These are phyloP conservation scores for Macrostomum cliftonense DNA, from an alignment of 2,888 invertebrate species.

Conservation along the genomic window DNA sequence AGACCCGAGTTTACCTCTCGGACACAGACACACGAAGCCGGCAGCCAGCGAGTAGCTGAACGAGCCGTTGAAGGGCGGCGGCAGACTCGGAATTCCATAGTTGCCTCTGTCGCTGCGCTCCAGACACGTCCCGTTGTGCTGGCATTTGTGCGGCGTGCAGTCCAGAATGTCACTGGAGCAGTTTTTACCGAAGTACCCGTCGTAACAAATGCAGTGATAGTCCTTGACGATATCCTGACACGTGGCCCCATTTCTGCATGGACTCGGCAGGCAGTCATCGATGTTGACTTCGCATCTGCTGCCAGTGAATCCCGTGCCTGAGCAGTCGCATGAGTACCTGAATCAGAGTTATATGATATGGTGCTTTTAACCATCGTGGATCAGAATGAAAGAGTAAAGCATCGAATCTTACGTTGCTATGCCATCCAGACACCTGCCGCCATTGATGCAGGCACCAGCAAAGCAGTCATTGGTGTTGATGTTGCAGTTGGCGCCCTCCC, in stretches of 20 bases:
- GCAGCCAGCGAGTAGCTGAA: constrained; percentile 23
- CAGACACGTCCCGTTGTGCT: constrained; percentile 22
- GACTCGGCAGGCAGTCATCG: constrained; percentile 5
- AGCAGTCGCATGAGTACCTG: constrained; percentile 20
- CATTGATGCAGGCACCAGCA: neutral
- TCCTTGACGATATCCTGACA: constrained; percentile 14
- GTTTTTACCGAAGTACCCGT: constrained; percentile 57
- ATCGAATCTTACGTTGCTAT: constrained; percentile 44
- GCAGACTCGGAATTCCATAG: neutral
- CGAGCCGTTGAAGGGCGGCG: constrained; percentile 25
- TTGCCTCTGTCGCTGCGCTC: constrained; percentile 20
- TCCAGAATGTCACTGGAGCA: constrained; percentile 56
- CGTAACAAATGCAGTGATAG: constrained; percentile 14
- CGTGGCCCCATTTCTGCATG: constrained; percentile 15
- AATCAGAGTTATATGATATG: too few relatives aligned
- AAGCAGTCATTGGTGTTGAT: neutral
- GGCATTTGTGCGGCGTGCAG: constrained; percentile 50
- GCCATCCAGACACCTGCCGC: constrained; percentile 43
- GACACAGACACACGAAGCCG: constrained; percentile 16
- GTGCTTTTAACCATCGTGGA: too few relatives aligned
- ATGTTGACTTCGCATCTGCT: constrained; percentile 15
- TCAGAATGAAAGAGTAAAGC: too few relatives aligned
- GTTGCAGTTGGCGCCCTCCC: constrained; percentile 47
- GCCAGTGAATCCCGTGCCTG: constrained; percentile 18
- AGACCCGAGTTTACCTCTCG: too few relatives aligned